Evolutionary conservation across 2,113 vertebrate species (phyloP), one percentile per base, ranked within the genome.

Genomic region (Peromyscus californicus): DNA sequence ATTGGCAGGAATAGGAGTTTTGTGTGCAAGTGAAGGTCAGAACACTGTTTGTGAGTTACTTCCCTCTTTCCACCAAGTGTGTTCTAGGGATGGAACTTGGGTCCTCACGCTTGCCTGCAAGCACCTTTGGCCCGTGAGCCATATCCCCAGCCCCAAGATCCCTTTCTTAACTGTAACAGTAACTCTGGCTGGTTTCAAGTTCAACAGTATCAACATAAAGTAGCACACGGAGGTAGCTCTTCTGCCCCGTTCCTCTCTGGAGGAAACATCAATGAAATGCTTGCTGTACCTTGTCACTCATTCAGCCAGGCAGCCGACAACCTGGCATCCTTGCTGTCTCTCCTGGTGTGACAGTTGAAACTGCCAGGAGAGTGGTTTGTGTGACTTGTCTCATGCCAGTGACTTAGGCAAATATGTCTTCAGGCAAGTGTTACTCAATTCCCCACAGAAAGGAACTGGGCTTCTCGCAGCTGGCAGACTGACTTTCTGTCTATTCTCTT

Each of bases 351-450:
- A 48, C n/a, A 3, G 19, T 36, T 93, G 94, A 69, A 29, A 26
- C 39, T 1, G 0, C 33, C 74, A 15, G 1, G 5, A 39, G n/a
- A 89, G 51, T 22, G 0, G 69, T 93, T 75, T 45, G 11, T 61
- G 90, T 6, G 48, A 69, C 63, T 36, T 21, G 36, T 61, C 61
- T 8, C 51, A 54, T 0, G 0, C 72, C 16, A 10, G 0, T 76
- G 65, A 31, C 51, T 48, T 63, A 39, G 74, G 89, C 51, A 84
- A 84, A 84, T 42, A 8, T 29, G 36, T 51, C 26, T n/a, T 63
- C 19, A 22, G 74, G 65, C 22, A 7, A 89, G 29, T 67, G 42
- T 97, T 91, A 89, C 85, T 92, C 72, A 96, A 42, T 26, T 61
- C 21, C 16, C 79, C 89, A 16, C 15, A 51, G 17, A 76, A 24